Base-by-base conservation (phyloP, 2,113 vertebrate species). In the Origma solitaria region DNA sequence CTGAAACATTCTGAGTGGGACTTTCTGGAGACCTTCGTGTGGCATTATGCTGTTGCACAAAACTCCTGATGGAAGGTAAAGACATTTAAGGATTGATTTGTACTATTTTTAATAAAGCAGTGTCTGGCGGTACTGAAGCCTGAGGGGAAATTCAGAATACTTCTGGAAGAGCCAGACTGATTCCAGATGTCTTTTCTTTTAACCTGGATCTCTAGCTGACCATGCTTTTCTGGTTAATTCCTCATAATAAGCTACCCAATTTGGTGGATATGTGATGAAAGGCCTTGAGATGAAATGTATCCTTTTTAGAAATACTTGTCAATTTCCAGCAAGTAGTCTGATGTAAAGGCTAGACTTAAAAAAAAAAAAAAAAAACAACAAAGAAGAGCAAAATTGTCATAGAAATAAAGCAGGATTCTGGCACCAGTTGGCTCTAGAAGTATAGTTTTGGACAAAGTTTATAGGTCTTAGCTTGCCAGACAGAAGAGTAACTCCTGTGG, bases 101-200 rank as follows among this genome's bases (percentile, higher is more conserved):
- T 81, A 40, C 47, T 83, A 9, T 75, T 84, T 94, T 71, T 78
- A 92, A 50, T 91, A 73, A 92, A 87, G 27, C 44, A 31, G 19
- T 35, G 47, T 53, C 73, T 91, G 78, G 62, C 90, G 73, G 54
- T 89, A 38, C 16, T 65, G 65, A 86, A 72, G 70, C 77, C 50
- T 49, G 42, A 44, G 38, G 71, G 70, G 17, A 76, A 75, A 61
- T 82, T 83, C 17, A 66, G 57, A 79, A 58, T 79, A 72, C 17
- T 92, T 75, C 81, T 83, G 37, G 83, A 90, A 57, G 79, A 86
- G 47, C 54, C 50, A 90, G 56, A 86, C 44, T 3, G 44, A 70
- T 96, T 87, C 86, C 95, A 96, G 91, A 94, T 92, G 94, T 76
- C 77, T 94, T 94, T 70, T 31, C 27, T 95, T 97, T 94, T 95